These are phyloP conservation scores for Trissolcus basalis DNA, from an alignment of 1,140 invertebrate species.

Conservation along the genomic window DNA sequence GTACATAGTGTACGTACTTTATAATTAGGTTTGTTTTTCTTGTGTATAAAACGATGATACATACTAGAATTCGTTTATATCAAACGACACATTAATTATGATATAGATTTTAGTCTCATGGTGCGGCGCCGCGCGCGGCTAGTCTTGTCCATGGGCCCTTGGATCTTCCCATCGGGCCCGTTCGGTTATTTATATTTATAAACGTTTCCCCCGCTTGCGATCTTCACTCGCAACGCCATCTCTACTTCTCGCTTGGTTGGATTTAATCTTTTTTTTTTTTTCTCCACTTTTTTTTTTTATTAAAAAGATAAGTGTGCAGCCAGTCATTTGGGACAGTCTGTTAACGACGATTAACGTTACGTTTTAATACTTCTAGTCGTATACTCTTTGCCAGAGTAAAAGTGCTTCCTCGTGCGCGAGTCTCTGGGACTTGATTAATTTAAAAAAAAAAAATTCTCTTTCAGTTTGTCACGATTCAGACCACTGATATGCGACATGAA, in stretches of 20 bases:
- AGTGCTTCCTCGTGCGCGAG: slow-evolving; percentile 67
- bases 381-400: slow-evolving; percentile 75
- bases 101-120: slow-evolving; percentile 76
- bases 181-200: slow-evolving; percentile 43
- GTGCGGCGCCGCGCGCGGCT: slow-evolving; percentile 70
- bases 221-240: not conserved
- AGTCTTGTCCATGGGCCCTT: slow-evolving; percentile 68
- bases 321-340: slow-evolving; percentile 71
- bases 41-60: slow-evolving; percentile 77
- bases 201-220: slow-evolving; percentile 12
- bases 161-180: not conserved
- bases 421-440: slow-evolving; percentile 27
- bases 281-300: slow-evolving; percentile 42
- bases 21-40: slow-evolving; percentile 67
- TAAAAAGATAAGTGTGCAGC: slow-evolving; percentile 63
- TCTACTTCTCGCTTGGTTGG: slow-evolving; percentile 2
- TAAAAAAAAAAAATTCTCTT: too few relatives aligned
- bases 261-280: slow-evolving; percentile 10
- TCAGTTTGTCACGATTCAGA: slow-evolving; percentile 7
- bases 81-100: slow-evolving; percentile 75
- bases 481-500: slow-evolving; percentile 26
- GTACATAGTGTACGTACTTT: slow-evolving; percentile 75
- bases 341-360: slow-evolving; percentile 72
- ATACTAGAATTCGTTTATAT: slow-evolving; percentile 75
- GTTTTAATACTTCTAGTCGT: slow-evolving; percentile 77